phyloP scores from a whole-genome alignment of 2,797 vertebrate species.

The Anolis apletophallus region DNA sequence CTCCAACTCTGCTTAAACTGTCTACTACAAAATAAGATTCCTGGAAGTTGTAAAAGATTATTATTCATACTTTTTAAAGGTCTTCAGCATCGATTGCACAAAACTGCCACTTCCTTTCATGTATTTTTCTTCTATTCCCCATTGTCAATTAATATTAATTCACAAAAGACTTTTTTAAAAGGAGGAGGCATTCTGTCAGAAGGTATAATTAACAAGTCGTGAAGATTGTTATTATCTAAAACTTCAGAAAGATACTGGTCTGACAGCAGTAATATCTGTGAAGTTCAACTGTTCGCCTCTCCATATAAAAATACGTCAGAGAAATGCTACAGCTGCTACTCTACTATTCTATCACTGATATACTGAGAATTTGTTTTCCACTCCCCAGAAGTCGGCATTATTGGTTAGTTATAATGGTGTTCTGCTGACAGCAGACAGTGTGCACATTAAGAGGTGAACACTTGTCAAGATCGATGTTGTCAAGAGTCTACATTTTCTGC shows the following conservation, averaged over 20 bases:
- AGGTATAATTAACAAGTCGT: constrained; percentile 57
- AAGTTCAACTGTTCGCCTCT: constrained; percentile 39
- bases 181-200: constrained; percentile 53
- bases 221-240: constrained; percentile 54
- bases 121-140: constrained; percentile 18
- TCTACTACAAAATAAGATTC: constrained; percentile 24
- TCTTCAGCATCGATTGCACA: constrained; percentile 34
- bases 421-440: neutral
- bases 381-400: neutral
- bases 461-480: neutral
- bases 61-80: constrained; percentile 53
- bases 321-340: constrained; percentile 11
- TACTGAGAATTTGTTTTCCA: neutral
- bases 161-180: constrained; percentile 53
- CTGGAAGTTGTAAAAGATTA: constrained; percentile 40
- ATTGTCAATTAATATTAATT: constrained; percentile 58
- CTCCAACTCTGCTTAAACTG: neutral
- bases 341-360: neutral
- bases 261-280: constrained; percentile 47
- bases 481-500: neutral
- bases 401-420: neutral
- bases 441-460: neutral
- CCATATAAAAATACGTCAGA: constrained; percentile 42
- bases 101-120: constrained; percentile 37
- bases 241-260: constrained; percentile 41